phyloP scores from a whole-genome alignment of 2,888 invertebrate genomes.

The Lobophora halterata region DNA sequence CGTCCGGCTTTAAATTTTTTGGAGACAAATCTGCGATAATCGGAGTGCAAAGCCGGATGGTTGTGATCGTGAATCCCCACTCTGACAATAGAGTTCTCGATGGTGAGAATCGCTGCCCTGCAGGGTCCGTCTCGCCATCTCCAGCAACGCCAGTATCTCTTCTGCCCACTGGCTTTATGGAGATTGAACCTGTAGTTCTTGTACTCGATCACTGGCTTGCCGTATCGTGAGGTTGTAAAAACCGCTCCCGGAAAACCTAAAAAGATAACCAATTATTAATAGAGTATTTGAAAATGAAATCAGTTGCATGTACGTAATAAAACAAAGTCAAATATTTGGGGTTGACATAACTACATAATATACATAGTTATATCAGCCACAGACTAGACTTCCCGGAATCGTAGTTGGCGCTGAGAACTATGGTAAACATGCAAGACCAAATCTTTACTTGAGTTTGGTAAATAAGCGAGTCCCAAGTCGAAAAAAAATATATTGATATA shows the following conservation, averaged over 20 bases:
- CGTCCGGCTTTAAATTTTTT: neutral
- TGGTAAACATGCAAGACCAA: too few species aligned
- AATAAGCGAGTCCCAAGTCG: too few species aligned
- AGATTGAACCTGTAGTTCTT: slow-evolving; percentile 35
- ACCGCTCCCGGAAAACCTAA: slow-evolving; percentile 18
- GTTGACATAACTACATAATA: too few species aligned
- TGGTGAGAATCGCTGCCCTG: slow-evolving; percentile 37
- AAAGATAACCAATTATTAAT: too few species aligned
- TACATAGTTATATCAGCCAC: too few species aligned
- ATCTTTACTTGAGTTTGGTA: too few species aligned
- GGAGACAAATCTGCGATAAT: neutral
- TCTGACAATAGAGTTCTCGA: slow-evolving; percentile 4
- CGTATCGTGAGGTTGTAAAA: slow-evolving; percentile 34
- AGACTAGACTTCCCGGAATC: too few species aligned
- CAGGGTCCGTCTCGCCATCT: slow-evolving; percentile 37
- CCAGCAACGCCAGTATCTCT: slow-evolving; percentile 44
- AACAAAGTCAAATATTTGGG: too few species aligned
- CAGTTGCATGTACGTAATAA: too few species aligned
- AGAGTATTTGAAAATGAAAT: too few species aligned
- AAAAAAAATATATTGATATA: too few species aligned
- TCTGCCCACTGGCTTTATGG: slow-evolving; percentile 23
- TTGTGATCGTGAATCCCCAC: neutral
- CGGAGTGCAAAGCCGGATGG: slow-evolving; percentile 6
- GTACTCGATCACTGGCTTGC: slow-evolving; percentile 40
- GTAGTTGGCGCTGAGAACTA: too few species aligned